Evolutionary conservation across 2,113 vertebrate genomes (phyloP).

Genomic region (Typhlomys cinereus): DNA sequence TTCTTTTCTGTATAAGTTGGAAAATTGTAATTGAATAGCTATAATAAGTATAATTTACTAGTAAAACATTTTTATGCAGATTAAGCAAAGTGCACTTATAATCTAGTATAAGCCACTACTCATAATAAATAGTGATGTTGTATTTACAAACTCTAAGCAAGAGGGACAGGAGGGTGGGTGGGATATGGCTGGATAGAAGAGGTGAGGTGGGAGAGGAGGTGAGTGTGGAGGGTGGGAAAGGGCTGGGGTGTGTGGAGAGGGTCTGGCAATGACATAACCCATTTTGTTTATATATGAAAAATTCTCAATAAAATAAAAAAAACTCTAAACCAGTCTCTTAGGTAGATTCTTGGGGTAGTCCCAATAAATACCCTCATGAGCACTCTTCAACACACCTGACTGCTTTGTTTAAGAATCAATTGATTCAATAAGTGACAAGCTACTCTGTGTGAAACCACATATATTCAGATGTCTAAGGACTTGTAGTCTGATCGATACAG

Average conservation of each 20-base stretch:
- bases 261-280: too few species aligned
- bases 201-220: too few species aligned
- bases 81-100: background rate
- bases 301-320: background rate
- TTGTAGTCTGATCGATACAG: background rate
- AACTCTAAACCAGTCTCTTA: background rate
- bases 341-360: background rate
- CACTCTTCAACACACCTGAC: background rate
- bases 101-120: background rate
- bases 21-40: background rate
- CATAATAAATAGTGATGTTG: background rate
- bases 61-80: background rate
- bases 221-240: too few species aligned
- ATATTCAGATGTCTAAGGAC: background rate
- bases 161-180: too few species aligned
- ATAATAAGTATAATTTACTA: background rate
- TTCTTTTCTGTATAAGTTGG: background rate
- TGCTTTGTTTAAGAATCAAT: background rate
- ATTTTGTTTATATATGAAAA: too few species aligned
- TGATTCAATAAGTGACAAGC: background rate
- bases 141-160: too few species aligned
- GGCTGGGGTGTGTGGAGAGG: too few species aligned
- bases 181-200: too few species aligned
- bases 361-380: background rate
- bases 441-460: background rate